Evolutionary conservation across 2,797 vertebrate genomes (phyloP).

Genomic region (Pagetopsis macropterus): DNA sequence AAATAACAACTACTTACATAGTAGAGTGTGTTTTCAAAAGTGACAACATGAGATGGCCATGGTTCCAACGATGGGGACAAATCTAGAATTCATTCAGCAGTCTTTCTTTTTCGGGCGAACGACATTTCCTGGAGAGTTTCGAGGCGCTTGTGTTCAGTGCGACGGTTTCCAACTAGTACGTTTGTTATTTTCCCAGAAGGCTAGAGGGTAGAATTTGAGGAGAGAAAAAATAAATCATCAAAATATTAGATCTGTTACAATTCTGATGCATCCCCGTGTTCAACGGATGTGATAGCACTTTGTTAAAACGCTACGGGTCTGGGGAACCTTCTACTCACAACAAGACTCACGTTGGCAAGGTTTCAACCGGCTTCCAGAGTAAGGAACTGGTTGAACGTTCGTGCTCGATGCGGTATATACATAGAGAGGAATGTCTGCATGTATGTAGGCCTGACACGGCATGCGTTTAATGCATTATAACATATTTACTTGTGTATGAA

Average conservation of each 20-base stretch:
- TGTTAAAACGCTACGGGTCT: slow-evolving; percentile 48
- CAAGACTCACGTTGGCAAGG: slow-evolving; percentile 42
- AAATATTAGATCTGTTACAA: slow-evolving; percentile 29
- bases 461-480: slow-evolving; percentile 82
- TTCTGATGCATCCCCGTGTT: slow-evolving; percentile 42
- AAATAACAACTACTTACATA: slow-evolving; percentile 16
- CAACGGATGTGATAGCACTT: slow-evolving; percentile 31
- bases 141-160: slow-evolving; percentile 48
- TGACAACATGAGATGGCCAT: slow-evolving; percentile 36
- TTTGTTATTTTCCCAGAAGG: slow-evolving; percentile 14
- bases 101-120: slow-evolving; percentile 7
- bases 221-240: slow-evolving; percentile 30
- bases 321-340: slow-evolving; percentile 41
- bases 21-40: slow-evolving; percentile 26
- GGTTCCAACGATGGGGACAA: slow-evolving; percentile 44
- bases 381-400: slow-evolving; percentile 29
- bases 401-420: slow-evolving; percentile 70
- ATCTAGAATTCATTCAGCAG: slow-evolving; percentile 33
- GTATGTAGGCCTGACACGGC: slow-evolving; percentile 69
- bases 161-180: slow-evolving; percentile 22
- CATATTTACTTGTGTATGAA: slow-evolving; percentile 78
- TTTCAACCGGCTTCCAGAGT: slow-evolving; percentile 27
- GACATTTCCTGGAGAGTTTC: slow-evolving; percentile 49
- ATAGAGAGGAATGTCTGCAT: slow-evolving; percentile 66
- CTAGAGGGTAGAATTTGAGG: slow-evolving; percentile 22